A percentile compares a stretch with the other conserved stretches of the same genome.
phyloP scores from a whole-genome alignment of 2,797 vertebrate species.

The Coranthus polyacanthus region DNA sequence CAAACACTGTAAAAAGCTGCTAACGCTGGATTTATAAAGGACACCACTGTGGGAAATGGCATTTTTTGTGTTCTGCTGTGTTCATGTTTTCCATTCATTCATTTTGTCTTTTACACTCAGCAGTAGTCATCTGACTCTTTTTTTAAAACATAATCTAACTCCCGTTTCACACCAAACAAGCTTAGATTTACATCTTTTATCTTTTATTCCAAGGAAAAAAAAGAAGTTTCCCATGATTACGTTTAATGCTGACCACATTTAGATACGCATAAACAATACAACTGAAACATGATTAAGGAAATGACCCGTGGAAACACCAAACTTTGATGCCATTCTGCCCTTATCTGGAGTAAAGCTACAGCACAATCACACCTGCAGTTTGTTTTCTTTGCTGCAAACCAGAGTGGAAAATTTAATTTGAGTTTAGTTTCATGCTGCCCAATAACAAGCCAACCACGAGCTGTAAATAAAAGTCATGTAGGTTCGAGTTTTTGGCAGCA shows the following conservation, averaged over 20 bases:
- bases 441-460: conserved; percentile 53
- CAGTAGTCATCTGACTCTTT: conserved; percentile 15
- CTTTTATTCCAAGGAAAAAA: conserved; percentile 34
- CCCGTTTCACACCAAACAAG: conserved; percentile 51
- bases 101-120: conserved; percentile 11
- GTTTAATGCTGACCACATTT: conserved; percentile 30
- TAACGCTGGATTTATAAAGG: conserved; percentile 56
- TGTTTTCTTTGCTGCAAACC: conserved; percentile 71
- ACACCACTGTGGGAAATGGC: conserved; percentile 61
- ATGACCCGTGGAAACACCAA: conserved; percentile 57
- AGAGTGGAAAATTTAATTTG: conserved; percentile 65
- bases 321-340: conserved; percentile 50
- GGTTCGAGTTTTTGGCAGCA: conserved; percentile 53
- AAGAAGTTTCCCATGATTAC: conserved; percentile 74
- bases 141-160: conserved; percentile 15
- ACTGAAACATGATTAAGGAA: conserved; percentile 66
- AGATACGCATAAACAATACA: conserved; percentile 36
- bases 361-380: conserved; percentile 69
- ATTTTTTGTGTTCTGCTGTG: conserved; percentile 57
- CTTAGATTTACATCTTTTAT: conserved; percentile 59
- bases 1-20: conserved; percentile 47
- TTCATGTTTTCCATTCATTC: conserved; percentile 30
- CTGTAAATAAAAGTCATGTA: conserved; percentile 62
- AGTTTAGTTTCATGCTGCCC: conserved; percentile 59
- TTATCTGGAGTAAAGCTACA: conserved; percentile 64